A percentile compares a stretch with the other conserved stretches of the same genome.
Evolutionary conservation across 2,797 vertebrate species (phyloP).

Genomic region (Xenentodon cancila): DNA sequence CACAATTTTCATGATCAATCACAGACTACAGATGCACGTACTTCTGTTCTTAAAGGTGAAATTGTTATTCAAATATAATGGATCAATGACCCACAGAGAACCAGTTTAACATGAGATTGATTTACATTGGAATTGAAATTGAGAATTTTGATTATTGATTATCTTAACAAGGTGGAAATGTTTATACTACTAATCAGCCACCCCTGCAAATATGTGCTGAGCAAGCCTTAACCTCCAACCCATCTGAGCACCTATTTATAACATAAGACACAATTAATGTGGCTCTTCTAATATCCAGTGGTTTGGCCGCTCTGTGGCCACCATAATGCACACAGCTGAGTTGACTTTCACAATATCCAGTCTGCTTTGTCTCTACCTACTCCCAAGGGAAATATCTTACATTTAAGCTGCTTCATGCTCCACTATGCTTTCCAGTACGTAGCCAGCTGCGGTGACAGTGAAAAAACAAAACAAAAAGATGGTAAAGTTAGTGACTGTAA

Average conservation of each 20-base stretch:
- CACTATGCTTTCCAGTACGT: constrained; percentile 1
- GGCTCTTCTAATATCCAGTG: neutral
- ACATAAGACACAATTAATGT: neutral
- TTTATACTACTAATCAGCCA: too few relatives aligned
- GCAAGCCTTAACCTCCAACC: too few relatives aligned
- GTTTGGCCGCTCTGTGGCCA: neutral
- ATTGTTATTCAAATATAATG: neutral
- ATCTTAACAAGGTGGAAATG: too few relatives aligned
- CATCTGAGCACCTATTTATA: neutral
- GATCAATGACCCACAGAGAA: too few relatives aligned
- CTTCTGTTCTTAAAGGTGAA: neutral
- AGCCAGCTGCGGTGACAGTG: neutral
- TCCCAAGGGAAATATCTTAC: constrained; percentile 8
- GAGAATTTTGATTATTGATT: too few relatives aligned
- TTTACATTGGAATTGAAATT: too few relatives aligned
- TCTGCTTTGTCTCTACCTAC: constrained; percentile 6
- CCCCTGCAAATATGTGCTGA: too few relatives aligned
- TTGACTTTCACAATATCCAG: constrained; percentile 6
- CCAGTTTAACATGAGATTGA: too few relatives aligned
- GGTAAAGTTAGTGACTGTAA: neutral
- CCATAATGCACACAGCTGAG: neutral
- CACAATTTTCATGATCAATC: neutral
- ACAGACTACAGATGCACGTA: constrained; percentile 6
- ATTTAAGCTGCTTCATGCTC: constrained; percentile 4
- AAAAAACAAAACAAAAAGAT: neutral